Base-by-base conservation (phyloP, 2,797 vertebrate species). In the Sternarchorhynchus goeldii region DNA sequence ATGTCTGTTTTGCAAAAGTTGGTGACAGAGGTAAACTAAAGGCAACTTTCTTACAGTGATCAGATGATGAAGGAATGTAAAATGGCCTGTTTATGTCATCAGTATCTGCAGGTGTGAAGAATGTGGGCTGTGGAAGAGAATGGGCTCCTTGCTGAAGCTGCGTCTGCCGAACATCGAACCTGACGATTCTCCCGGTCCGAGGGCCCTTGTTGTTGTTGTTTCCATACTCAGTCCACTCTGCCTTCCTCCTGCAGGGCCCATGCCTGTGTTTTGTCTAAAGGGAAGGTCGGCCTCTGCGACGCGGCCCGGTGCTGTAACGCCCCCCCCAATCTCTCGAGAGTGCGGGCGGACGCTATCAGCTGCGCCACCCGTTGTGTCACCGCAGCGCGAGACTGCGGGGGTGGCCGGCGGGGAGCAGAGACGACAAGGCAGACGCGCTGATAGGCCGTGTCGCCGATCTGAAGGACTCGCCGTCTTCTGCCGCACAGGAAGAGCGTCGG, bases 241-340 rank as follows among this genome's bases (percentile, higher is more conserved):
- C 62, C 63, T 39, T 39, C 63, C 18, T 65, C 63, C 63, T 39
- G 34, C n/a, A n/a, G 32, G 45, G 87, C 88, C 84, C 81, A 85
- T 82, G 82, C 64, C 72, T 85, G 85, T 98, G 93, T 97, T 98
- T 92, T 96, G 96, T 93, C 96, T 98, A 90, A 90, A 77, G 85
- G 64, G 95, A 97, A 96, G 95, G 95, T 94, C 91, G 90, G 88
- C 75, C 83, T 83, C 87, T 89, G 90, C 83, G 85, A 93, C 86
- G 91, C 90, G 88, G 91, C 90, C 92, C 93, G 93, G 92, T 89
- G 88, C 92, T 93, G 92, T 91, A 50, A 50, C 45, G 89, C 92
- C 93, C 92, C 93, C 90, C 88, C 91, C 91, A 91, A 95, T 93
- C 95, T 93, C 94, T 94, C 93, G 58, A 80, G 71, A 88, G 88